These are phyloP conservation scores for Mythimna ferrago DNA, from an alignment of 2,888 invertebrate species.

Conservation along the genomic window DNA sequence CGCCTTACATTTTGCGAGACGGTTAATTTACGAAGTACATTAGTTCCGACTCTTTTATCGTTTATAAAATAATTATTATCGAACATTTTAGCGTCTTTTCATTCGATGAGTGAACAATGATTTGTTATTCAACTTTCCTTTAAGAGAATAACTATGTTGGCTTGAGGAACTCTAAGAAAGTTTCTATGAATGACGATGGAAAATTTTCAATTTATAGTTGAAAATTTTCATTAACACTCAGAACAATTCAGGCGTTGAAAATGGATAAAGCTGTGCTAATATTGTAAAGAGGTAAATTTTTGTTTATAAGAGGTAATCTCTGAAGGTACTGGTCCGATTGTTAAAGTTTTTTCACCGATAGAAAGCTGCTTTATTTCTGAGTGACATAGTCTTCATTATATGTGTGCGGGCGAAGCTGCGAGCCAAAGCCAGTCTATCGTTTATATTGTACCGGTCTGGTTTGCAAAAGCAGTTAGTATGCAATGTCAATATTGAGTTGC, in stretches of 20 bases:
- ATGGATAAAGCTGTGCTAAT: neutral
- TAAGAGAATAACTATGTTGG: neutral
- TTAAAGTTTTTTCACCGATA: no score
- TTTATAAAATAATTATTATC: slow-evolving; percentile 37
- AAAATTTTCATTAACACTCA: neutral
- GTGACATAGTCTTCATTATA: no score
- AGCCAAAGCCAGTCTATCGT: no score
- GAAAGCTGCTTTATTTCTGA: no score
- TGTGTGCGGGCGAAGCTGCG: no score
- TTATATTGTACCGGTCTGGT: neutral
- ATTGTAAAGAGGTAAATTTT: no score
- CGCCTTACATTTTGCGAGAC: slow-evolving; percentile 23
- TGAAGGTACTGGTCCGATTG: no score
- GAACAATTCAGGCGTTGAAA: neutral
- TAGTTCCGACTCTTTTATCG: slow-evolving; percentile 59
- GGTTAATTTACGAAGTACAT: slow-evolving; percentile 40
- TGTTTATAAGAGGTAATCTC: no score
- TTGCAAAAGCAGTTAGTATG: neutral
- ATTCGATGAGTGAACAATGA: neutral
- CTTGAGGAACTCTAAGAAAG: neutral
- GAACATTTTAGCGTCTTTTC: slow-evolving; percentile 21
- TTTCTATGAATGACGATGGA: neutral
- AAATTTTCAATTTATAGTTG: neutral
- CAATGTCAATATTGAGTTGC: slow-evolving; percentile 25
- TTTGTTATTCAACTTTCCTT: slow-evolving; percentile 9